Evolutionary conservation across 2,797 vertebrate species (phyloP).

Genomic region (Cetoscarus ocellatus): DNA sequence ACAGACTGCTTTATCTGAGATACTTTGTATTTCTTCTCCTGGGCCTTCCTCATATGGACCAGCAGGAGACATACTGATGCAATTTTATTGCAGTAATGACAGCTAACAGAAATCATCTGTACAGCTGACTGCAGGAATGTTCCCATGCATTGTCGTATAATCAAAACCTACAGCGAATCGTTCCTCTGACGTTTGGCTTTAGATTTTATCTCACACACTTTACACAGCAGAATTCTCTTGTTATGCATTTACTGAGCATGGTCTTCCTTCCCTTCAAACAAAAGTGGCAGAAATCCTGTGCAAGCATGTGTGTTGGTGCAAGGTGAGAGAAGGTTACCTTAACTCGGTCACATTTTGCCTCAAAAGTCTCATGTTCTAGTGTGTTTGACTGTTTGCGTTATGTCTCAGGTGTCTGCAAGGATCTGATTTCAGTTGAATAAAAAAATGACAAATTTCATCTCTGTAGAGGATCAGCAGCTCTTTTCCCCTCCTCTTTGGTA

Average conservation of each 20-base stretch:
- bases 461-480: no score
- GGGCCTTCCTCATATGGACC: slow-evolving; percentile 4
- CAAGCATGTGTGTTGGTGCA: no score
- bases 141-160: slow-evolving; percentile 37
- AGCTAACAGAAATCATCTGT: slow-evolving; percentile 40
- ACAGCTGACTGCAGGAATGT: slow-evolving; percentile 37
- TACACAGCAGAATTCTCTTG: not conserved
- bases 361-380: no score
- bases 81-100: slow-evolving; percentile 33
- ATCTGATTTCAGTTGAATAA: no score
- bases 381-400: no score
- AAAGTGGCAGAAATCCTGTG: not conserved
- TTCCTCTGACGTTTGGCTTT: slow-evolving; percentile 19
- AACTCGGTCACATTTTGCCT: no score
- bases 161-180: slow-evolving; percentile 10
- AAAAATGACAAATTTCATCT: no score
- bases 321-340: no score
- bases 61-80: slow-evolving; percentile 36
- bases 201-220: slow-evolving; percentile 41
- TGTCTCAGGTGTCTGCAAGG: no score
- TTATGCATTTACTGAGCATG: not conserved
- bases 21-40: slow-evolving; percentile 1
- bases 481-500: no score
- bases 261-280: not conserved
- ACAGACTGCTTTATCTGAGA: slow-evolving; percentile 10